Evolutionary conservation across 2,888 invertebrate species (phyloP).

Genomic region (Cheilosia pagana): DNA sequence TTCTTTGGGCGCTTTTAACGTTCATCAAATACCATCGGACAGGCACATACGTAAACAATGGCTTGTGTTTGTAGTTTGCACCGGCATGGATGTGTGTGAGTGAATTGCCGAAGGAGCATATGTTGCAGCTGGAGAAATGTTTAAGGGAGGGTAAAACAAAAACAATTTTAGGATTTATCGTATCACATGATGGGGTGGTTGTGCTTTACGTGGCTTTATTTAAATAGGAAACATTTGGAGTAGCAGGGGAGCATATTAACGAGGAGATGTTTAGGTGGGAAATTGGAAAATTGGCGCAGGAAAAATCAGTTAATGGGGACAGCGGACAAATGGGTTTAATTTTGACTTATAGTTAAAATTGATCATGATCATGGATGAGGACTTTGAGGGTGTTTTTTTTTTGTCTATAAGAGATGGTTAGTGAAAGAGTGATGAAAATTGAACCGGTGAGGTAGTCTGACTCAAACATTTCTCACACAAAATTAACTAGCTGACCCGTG

Average conservation of each 20-base stretch:
- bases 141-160: conserved; percentile 21
- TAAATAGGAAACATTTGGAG: background rate
- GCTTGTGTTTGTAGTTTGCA: conserved; percentile 36
- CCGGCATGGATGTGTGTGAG: background rate
- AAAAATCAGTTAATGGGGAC: too few relatives aligned
- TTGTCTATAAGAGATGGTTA: too few relatives aligned
- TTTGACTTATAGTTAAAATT: too few relatives aligned
- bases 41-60: conserved; percentile 64
- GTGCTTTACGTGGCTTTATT: conserved; percentile 15
- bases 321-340: too few relatives aligned
- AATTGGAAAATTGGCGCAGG: background rate
- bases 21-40: conserved; percentile 69
- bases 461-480: too few relatives aligned
- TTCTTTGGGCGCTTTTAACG: conserved; percentile 64
- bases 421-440: too few relatives aligned
- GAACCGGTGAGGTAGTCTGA: too few relatives aligned
- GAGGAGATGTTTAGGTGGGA: background rate
- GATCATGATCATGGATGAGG: too few relatives aligned
- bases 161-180: conserved; percentile 31
- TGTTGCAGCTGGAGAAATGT: conserved; percentile 42
- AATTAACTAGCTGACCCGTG: too few relatives aligned
- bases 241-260: background rate
- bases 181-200: conserved; percentile 15
- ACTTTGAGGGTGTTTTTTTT: too few relatives aligned
- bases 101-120: conserved; percentile 31